Base-by-base conservation (phyloP, 1,140 invertebrate genomes). In the Drosophila lacertosa region DNA sequence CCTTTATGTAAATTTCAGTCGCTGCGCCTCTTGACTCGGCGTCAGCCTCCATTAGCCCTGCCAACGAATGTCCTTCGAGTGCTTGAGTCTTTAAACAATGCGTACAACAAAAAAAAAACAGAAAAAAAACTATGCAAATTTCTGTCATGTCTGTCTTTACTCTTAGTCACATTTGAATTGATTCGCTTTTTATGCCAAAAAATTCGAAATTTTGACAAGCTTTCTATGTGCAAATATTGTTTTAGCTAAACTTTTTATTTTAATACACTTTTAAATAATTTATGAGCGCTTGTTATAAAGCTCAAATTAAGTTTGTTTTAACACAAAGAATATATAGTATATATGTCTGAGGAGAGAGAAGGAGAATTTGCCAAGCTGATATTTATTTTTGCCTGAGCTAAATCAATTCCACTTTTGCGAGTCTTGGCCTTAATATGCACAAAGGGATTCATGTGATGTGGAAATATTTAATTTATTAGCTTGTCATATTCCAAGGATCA, bases 1-100 rank as follows among this genome's bases (percentile, higher is more conserved):
- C 74, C 74, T 82, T 88, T 88, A 88, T 89, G 82, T 74, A 88
- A 88, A 88, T 88, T 69, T 47, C 29, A 20, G n/a, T 32, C 20
- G 45, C 15, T 24, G 22, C 16, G 24, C 15, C 16, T 51, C 13
- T 55, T 29, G 26, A 55, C 59, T 51, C 16, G 22, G 15, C 22
- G 24, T 48, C 15, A 5, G 26, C 32, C 37, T 66, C 47, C 74
- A 76, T 71, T 71, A 77, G 44, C 44, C 4, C 11, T 24, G 5
- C 11, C 44, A 4, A 24, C n/a, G 22, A 39, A 40, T 54, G 51
- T 54, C 35, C 35, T 54, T 54, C 13, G 35, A 40, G 24, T 26
- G n/a, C 10, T 59, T 45, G 11, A 16, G 15, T 20, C 24, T 26
- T 39, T 40, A 45, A 59, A 47, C 32, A 35, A 45, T 45, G 26